These are phyloP conservation scores for Reticulitermes speratus DNA, from an alignment of 1,140 invertebrate genomes.

Conservation along the genomic window DNA sequence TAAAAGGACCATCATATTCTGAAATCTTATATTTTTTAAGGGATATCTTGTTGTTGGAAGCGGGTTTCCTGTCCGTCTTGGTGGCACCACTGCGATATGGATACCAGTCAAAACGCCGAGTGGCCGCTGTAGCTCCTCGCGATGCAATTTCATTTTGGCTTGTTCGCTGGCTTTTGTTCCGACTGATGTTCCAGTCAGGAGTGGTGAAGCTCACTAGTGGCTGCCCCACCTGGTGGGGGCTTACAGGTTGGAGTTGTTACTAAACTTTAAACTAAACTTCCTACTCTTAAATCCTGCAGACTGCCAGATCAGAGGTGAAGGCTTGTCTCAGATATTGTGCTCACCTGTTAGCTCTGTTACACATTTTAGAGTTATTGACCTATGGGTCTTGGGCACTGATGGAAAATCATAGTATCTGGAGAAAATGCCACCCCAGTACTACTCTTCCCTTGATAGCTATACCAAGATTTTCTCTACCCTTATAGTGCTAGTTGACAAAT, in stretches of 20 bases:
- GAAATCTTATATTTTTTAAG: slow-evolving; percentile 45
- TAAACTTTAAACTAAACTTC: slow-evolving; percentile 36
- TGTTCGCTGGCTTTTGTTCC: slow-evolving; percentile 75
- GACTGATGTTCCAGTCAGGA: slow-evolving; percentile 74
- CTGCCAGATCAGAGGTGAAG: too few relatives aligned
- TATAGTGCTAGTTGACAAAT: too few relatives aligned
- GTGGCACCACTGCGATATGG: slow-evolving; percentile 63
- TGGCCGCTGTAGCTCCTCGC: slow-evolving; percentile 44
- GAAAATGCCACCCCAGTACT: too few relatives aligned
- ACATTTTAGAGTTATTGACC: too few relatives aligned
- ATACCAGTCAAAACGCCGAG: slow-evolving; percentile 43
- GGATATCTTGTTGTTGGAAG: slow-evolving; percentile 76
- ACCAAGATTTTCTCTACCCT: too few relatives aligned
- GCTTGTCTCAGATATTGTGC: too few relatives aligned
- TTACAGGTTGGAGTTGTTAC: slow-evolving; percentile 58
- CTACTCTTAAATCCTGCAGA: too few relatives aligned
- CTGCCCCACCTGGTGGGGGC: slow-evolving; percentile 79
- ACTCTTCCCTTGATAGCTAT: too few relatives aligned
- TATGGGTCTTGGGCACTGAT: too few relatives aligned
- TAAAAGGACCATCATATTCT: too few relatives aligned
- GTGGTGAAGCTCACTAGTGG: slow-evolving; percentile 73
- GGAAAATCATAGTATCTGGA: too few relatives aligned
- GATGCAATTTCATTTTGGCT: slow-evolving; percentile 69
- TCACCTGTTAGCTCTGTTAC: too few relatives aligned
- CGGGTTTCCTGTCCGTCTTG: slow-evolving; percentile 72